phyloP scores from a whole-genome alignment of 2,888 invertebrate genomes.

The Lymantria dispar region DNA sequence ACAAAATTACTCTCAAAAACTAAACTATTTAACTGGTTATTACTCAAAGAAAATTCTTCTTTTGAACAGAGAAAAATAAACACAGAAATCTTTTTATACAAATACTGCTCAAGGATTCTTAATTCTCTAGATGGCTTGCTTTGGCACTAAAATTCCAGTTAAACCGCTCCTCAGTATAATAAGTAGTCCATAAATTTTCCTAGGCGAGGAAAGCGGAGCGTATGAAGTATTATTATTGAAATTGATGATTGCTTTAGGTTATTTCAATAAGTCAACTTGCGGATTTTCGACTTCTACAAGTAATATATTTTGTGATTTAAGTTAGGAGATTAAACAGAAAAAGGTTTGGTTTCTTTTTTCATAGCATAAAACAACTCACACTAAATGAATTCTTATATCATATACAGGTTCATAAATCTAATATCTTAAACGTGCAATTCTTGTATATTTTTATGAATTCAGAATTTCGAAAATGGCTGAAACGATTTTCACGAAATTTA shows the following conservation, averaged over 20 bases:
- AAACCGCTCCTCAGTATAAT: constrained; percentile 1
- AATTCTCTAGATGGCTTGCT: background rate
- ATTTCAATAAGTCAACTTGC: constrained; percentile 36
- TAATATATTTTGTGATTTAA: constrained; percentile 21
- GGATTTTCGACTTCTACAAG: constrained; percentile 23
- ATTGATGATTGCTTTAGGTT: constrained; percentile 31
- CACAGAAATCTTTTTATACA: background rate
- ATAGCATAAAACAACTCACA: too few species aligned
- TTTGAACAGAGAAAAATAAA: background rate
- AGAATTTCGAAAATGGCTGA: too few species aligned
- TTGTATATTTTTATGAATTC: too few species aligned
- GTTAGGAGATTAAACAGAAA: background rate
- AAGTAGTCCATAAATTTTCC: constrained; percentile 25
- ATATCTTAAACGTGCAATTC: too few species aligned
- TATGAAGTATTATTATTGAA: constrained; percentile 35
- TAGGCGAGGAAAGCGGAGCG: constrained; percentile 11
- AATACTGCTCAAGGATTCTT: background rate
- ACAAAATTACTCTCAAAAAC: background rate
- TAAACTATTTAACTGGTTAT: background rate
- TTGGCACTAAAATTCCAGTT: constrained; percentile 2
- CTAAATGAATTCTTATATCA: too few species aligned
- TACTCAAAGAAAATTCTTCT: background rate
- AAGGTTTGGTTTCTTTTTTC: background rate
- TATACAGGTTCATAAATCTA: too few species aligned
- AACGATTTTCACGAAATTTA: too few species aligned